A percentile compares a stretch with the other conserved stretches of the same genome.
Conservation (phyloP, 2,888 invertebrate genomes). For the Eupithecia subfuscata region DNA sequence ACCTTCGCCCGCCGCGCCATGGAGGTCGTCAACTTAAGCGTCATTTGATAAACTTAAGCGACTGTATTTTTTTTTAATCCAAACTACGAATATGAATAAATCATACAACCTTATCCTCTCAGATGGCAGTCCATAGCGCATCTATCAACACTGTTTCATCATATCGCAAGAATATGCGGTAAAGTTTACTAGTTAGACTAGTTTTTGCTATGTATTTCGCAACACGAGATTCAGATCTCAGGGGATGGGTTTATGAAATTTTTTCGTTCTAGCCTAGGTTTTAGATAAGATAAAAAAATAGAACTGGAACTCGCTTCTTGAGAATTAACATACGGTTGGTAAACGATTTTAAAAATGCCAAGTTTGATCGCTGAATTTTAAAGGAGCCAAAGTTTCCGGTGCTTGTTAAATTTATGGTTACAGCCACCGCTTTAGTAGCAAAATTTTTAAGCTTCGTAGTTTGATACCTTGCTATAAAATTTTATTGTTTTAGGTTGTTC, state of each 20-base stretch:
- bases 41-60: no score
- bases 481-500: constrained; percentile 6
- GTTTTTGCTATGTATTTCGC: not conserved
- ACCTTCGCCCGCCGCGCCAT: no score
- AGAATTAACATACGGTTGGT: not conserved
- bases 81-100: no score
- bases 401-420: constrained; percentile 9
- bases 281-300: not conserved
- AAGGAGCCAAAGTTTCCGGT: constrained; percentile 7
- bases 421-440: constrained; percentile 5
- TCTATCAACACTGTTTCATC: not conserved
- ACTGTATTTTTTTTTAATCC: no score
- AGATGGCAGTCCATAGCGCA: no score
- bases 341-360: constrained; percentile 2
- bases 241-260: not conserved
- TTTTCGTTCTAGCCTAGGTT: not conserved
- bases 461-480: constrained; percentile 12
- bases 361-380: constrained; percentile 9
- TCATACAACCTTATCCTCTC: no score
- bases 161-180: not conserved
- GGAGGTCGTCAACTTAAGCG: no score
- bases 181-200: not conserved
- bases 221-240: not conserved
- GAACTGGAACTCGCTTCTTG: not conserved
- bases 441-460: constrained; percentile 11